Evolutionary conservation across 2,113 vertebrate genomes (phyloP).

Genomic region (Entomyzon cyanotis): DNA sequence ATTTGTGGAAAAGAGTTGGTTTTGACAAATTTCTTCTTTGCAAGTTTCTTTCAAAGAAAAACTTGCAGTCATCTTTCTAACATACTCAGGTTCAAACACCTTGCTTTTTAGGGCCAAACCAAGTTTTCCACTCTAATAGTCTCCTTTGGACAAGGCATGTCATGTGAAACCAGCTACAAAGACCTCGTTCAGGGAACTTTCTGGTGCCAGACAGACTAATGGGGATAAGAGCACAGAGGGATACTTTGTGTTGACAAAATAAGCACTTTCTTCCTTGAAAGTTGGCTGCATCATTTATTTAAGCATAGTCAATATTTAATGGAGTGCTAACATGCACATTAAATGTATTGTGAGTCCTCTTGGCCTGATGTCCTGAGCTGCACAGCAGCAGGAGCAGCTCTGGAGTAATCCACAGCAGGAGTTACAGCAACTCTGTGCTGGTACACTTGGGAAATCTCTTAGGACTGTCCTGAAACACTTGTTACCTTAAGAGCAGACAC

Average conservation of each 20-base stretch:
- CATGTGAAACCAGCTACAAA: neutral
- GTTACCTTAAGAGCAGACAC: neutral
- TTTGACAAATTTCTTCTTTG: neutral
- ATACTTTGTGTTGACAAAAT: constrained; percentile 49
- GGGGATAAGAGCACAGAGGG: constrained; percentile 11
- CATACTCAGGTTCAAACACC: neutral
- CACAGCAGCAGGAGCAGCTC: neutral
- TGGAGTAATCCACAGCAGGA: neutral
- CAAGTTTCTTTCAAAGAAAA: neutral
- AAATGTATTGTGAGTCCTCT: neutral
- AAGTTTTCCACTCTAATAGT: neutral
- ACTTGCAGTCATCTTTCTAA: neutral
- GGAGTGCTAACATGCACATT: constrained; percentile 33
- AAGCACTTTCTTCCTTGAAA: constrained; percentile 58
- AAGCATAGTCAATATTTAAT: constrained; percentile 65
- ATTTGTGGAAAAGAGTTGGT: neutral
- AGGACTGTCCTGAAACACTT: neutral
- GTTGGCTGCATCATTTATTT: constrained; percentile 59
- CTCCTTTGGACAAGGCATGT: neutral
- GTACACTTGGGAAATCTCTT: neutral
- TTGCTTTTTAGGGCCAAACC: neutral
- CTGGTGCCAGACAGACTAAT: neutral
- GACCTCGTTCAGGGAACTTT: neutral
- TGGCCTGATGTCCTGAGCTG: neutral
- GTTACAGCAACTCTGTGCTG: neutral